Base-by-base conservation (phyloP, 2,797 vertebrate species). In the Ispidina lecontei region DNA sequence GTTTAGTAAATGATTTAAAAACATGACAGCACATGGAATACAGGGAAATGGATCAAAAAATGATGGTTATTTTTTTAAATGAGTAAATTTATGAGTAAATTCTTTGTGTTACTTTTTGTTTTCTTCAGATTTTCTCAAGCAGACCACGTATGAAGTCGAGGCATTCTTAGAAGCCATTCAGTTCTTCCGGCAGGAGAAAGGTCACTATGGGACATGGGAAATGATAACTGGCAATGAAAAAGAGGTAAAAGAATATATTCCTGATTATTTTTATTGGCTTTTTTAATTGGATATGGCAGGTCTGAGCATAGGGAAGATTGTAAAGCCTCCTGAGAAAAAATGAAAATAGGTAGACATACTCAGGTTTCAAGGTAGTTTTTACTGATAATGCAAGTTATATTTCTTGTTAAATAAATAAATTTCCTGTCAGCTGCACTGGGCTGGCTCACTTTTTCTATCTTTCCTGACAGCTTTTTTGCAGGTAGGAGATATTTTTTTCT, bases 111-210 rank as follows among this genome's bases (percentile, higher is more conserved):
- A 25, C 31, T 59, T 82, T 75, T 87, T 95, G 22, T 85, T 95
- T 71, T 47, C 64, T 92, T 64, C 84, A 99, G 99, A 99, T 97
- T 99, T 98, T 94, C 97, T 97, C 95, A 99, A 99, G 97, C 98
- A 98, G 97, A 97, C 67, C 28, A 98, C 98, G 0, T 98, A 98
- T 73, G 99, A 99, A 82, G 98, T 98, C 1, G 96, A 98, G 90
- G 98, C 98, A 0, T 99, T 99, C 96, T 92, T 98, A 82, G 98
- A 98, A 97, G 98, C 98, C n/a, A 64, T 99, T 63, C 98, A 98
- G 93, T 98, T 99, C 90, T 98, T 98, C 96, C 97, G 98, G 10
- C 98, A 99, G 96, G 98, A 98, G 95, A 98, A 98, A 35, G 98
- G 97, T 47, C 97, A 97, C 51, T 99, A 98, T 51, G 98, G 98